Base-by-base conservation (phyloP, 2,113 vertebrate species). In the Carollia perspicillata region DNA sequence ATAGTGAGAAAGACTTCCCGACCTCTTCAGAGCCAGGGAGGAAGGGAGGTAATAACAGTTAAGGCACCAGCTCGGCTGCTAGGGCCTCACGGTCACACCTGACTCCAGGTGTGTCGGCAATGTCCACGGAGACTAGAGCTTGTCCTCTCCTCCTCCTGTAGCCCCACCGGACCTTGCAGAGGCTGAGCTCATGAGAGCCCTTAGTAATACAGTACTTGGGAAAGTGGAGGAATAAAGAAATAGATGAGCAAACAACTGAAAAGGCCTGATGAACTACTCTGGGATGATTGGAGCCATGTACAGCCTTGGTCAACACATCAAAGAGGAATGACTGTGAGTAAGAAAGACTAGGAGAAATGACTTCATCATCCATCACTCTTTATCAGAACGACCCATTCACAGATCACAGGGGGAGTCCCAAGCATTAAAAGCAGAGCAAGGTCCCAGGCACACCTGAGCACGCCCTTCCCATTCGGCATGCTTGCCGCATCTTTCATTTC, bases 1-100 rank as follows among this genome's bases (percentile, higher is more conserved):
- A 35, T 58, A 90, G 53, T 40, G 79, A 79, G 92, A 94, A 95
- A 93, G 83, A 78, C 26, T 84, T 89, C 51, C 40, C 3, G 23
- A 10, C 22, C 10, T 88, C 87, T 92, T 66, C 77, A 77, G 23
- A 84, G 14, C 65, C 84, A 79, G 33, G 5, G 10, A 63, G 7
- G 28, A 60, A 71, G n/a, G 37, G 69, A 87, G 74, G 68, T 78
- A 77, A 47, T 75, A 92, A 89, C 79, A 69, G 55, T 81, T 51
- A 84, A 74, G 75, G 71, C 63, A 44, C 5, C 74, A 79, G 28
- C 71, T 89, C 51, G 53, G 85, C 37, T 78, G 42, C 86, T 5
- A 20, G 51, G 18, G 49, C 63, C 37, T 84, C 23, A 35, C 2
- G 6, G 49, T 85, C 74, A 69, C 49, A 63, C 30, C 40, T 58